phyloP scores from a whole-genome alignment of 2,113 vertebrate genomes.

The Echinops telfairi region DNA sequence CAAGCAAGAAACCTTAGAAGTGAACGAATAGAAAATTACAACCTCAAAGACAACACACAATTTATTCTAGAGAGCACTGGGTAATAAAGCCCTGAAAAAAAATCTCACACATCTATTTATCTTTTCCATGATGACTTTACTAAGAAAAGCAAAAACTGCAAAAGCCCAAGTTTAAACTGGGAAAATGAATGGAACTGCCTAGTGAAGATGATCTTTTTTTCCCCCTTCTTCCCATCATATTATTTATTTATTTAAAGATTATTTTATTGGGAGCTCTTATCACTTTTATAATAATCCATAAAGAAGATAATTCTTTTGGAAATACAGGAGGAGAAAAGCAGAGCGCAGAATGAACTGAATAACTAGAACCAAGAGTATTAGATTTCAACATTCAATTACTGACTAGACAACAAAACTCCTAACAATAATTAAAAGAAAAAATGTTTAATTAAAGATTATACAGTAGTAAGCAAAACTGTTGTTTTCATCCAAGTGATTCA shows the following conservation, averaged over 20 bases:
- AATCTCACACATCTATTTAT: neutral
- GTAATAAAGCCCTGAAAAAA: conserved; percentile 24
- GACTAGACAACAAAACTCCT: neutral
- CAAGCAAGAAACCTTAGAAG: neutral
- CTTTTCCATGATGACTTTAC: neutral
- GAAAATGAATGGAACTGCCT: conserved; percentile 33
- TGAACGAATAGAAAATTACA: neutral
- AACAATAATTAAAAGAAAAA: neutral
- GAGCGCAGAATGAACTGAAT: neutral
- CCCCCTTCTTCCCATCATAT: too few species aligned
- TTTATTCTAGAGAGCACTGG: neutral
- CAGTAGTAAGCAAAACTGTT: neutral
- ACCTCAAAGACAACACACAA: neutral
- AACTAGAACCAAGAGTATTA: conserved; percentile 36
- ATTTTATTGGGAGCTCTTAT: too few species aligned
- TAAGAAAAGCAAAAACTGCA: neutral
- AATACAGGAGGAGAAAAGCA: neutral
- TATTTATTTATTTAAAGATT: too few species aligned
- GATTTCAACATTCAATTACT: conserved; percentile 55
- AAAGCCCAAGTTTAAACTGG: neutral
- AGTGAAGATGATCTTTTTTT: neutral
- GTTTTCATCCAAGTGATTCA: neutral
- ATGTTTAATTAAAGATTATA: neutral
- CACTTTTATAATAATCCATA: too few species aligned
- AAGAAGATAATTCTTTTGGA: neutral